Conservation (phyloP, 1,140 invertebrate species). For the Heliconius himera region DNA sequence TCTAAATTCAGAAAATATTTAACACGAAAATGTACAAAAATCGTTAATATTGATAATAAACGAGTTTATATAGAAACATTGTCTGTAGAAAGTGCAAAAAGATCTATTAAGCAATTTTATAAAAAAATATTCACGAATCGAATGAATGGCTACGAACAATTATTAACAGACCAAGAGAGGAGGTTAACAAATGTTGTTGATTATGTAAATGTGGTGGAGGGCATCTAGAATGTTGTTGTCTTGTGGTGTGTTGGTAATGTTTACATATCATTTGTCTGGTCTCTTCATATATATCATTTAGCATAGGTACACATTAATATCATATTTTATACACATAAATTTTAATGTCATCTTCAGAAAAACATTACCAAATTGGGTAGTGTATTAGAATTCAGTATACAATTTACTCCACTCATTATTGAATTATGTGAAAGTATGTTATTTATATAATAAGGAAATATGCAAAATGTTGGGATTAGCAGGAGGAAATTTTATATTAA, state of each 20-base stretch:
- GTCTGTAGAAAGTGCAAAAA: constrained; percentile 63
- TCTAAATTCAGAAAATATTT: constrained; percentile 58
- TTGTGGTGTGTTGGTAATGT: constrained; percentile 32
- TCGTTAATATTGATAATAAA: constrained; percentile 54
- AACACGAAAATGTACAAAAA: constrained; percentile 48
- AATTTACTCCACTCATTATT: neutral
- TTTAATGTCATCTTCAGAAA: neutral
- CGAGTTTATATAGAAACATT: constrained; percentile 63
- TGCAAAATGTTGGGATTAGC: neutral
- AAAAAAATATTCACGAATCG: constrained; percentile 61
- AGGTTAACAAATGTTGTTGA: constrained; percentile 66
- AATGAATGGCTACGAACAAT: constrained; percentile 65
- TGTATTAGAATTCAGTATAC: neutral
- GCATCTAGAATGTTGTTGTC: constrained; percentile 45
- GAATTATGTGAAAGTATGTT: neutral
- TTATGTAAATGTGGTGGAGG: constrained; percentile 63
- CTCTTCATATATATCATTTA: neutral
- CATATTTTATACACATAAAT: neutral
- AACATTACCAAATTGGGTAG: neutral
- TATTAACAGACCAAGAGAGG: constrained; percentile 77
- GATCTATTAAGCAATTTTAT: constrained; percentile 58
- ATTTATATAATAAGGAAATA: neutral
- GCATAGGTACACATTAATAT: neutral
- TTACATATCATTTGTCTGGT: constrained; percentile 19
- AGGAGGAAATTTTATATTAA: neutral